Evolutionary conservation across 2,797 vertebrate genomes (phyloP).

Genomic region (Helicolenus hilgendorfi): DNA sequence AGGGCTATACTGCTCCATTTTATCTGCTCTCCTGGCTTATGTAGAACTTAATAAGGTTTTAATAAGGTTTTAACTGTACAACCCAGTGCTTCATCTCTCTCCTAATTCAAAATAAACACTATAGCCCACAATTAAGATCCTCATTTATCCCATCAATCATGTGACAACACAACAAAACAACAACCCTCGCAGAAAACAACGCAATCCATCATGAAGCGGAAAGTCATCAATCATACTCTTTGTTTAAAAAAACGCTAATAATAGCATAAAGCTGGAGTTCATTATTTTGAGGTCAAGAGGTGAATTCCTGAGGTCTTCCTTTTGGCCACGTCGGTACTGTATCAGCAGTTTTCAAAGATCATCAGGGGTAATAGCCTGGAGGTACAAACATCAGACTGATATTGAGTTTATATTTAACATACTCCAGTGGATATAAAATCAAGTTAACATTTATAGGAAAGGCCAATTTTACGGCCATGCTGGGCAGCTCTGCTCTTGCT

Average conservation of each 20-base stretch:
- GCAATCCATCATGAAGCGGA: conserved; percentile 54
- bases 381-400: background rate
- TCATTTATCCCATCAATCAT: conserved; percentile 72
- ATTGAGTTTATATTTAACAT: conserved; percentile 15
- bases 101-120: conserved; percentile 49
- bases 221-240: conserved; percentile 62
- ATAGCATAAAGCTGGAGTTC: conserved; percentile 25
- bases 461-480: background rate
- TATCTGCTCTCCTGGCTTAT: conserved; percentile 14
- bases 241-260: conserved; percentile 15
- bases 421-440: background rate
- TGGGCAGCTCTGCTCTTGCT: background rate
- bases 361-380: background rate
- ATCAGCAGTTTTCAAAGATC: conserved; percentile 48
- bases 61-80: conserved; percentile 37
- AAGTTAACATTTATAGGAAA: background rate
- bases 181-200: conserved; percentile 47
- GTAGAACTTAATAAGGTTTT: background rate
- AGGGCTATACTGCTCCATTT: conserved; percentile 48
- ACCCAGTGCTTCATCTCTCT: conserved; percentile 4
- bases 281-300: conserved; percentile 64
- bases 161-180: conserved; percentile 53
- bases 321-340: background rate
- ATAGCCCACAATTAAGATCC: conserved; percentile 37
- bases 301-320: conserved; percentile 40